These are phyloP conservation scores for Drosophila rubida DNA, from an alignment of 2,888 invertebrate species.

Conservation along the genomic window DNA sequence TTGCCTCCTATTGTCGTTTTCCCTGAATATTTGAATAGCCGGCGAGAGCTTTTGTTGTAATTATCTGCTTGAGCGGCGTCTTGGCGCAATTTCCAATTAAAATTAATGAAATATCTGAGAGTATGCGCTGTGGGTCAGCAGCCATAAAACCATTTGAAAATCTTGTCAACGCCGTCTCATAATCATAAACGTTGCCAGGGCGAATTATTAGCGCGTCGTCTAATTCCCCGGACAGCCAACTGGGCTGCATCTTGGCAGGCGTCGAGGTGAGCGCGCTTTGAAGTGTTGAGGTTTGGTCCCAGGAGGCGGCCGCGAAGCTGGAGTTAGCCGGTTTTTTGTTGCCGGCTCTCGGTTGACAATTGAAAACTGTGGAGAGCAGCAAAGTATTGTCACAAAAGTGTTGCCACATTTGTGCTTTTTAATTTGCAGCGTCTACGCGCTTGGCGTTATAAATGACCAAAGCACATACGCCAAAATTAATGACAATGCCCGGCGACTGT, in stretches of 20 bases:
- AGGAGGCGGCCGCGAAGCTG: conserved; percentile 27
- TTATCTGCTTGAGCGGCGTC: conserved; percentile 77
- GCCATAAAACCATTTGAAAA: conserved; percentile 79
- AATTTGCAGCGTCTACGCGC: conserved; percentile 64
- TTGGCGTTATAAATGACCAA: conserved; percentile 72
- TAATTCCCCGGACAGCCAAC: conserved; percentile 54
- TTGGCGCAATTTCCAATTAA: conserved; percentile 83
- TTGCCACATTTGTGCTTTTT: conserved; percentile 63
- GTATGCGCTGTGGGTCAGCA: conserved; percentile 59
- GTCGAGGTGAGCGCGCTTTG: conserved; percentile 60
- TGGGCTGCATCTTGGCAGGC: conserved; percentile 23
- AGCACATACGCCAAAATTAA: conserved; percentile 76
- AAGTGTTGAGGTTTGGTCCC: conserved; percentile 66
- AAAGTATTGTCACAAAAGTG: no score
- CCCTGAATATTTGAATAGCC: conserved; percentile 70
- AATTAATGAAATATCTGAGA: conserved; percentile 84
- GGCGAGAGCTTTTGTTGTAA: conserved; percentile 61
- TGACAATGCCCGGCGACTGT: conserved; percentile 60
- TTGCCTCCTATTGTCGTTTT: conserved; percentile 22
- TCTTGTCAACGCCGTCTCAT: conserved; percentile 78
- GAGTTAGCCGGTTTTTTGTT: conserved; percentile 32
- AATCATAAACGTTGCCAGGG: conserved; percentile 68
- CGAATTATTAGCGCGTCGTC: conserved; percentile 71
- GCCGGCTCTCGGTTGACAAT: conserved; percentile 51
- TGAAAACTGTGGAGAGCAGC: conserved; percentile 68